Base-by-base conservation (phyloP, 64 coral and sea anemone genomes). In the Catalaphyllia jardinei region DNA sequence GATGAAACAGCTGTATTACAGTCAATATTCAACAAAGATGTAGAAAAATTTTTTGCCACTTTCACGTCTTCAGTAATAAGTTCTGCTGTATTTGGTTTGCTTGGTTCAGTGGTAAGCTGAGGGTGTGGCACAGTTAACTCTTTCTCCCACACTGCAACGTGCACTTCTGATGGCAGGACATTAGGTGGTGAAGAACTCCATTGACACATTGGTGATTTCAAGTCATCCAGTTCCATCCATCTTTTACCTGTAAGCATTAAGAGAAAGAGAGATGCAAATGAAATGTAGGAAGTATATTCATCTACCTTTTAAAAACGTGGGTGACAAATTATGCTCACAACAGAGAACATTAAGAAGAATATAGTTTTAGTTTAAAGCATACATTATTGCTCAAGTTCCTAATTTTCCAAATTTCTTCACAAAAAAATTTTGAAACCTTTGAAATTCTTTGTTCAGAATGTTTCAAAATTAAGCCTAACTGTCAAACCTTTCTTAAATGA, bases 181-280 rank as follows among this genome's bases (percentile, higher is more conserved):
- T 25, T 60, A 42, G 94, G 93, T 29, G 33, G 35, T 20, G 30
- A 57, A 42, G 39, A 35, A 0, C 38, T 72, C 94, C 94, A 95
- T 22, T 67, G 78, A 50, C 88, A 91, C 5, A 91, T 14, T 18
- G 78, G 54, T 31, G 82, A 62, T 74, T 93, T 93, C 22, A 93
- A 33, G 30, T 99, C 97, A 81, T 99, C 97, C 49, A 99, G 51
- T 83, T 99, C 91, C 80, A 93, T 82, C 97, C 97, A 99, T 35
- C 86, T 90, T 24, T 51, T 38, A 0, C 97, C 97, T 99, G 38
- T 30, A 89, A 87, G 75, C 6, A 51, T 16, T 31, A 2, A 80
- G 55, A 46, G 29, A 24, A 61, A 83, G 72, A 82, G 18, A 80
- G 29, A 72, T 20, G 51, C 18, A 57, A 55, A 38, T 15, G 17